A percentile compares a stretch with the other conserved stretches of the same genome.
Conservation (phyloP, 2,888 invertebrate genomes). For the Hartigia nigra region DNA sequence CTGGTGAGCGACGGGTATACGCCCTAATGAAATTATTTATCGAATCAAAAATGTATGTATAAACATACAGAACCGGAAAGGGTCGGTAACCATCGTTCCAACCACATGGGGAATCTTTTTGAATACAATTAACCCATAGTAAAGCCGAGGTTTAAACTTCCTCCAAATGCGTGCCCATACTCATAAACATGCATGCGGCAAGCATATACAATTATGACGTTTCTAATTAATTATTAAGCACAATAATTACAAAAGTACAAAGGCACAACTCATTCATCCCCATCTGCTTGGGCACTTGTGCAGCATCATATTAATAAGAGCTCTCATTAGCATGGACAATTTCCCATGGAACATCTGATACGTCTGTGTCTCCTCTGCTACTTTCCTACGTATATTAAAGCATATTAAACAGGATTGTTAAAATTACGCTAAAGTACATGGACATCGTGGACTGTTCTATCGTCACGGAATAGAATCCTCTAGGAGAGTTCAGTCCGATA, state of each 20-base stretch:
- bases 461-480: background rate
- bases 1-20: background rate
- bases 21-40: background rate
- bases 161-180: background rate
- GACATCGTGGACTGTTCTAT: background rate
- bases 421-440: background rate
- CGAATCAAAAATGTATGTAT: background rate
- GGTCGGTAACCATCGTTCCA: background rate
- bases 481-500: background rate
- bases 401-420: background rate
- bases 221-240: background rate
- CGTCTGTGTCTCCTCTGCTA: background rate
- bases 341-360: background rate
- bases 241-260: background rate
- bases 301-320: background rate
- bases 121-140: background rate
- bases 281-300: background rate
- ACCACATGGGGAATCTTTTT: background rate
- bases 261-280: background rate
- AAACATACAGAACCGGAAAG: background rate
- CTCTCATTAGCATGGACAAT: background rate
- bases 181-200: background rate
- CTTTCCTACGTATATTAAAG: background rate
- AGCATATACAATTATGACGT: background rate
- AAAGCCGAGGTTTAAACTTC: background rate